These are phyloP conservation scores for Drusus annulatus DNA, from an alignment of 1,140 invertebrate genomes.

Conservation along the genomic window DNA sequence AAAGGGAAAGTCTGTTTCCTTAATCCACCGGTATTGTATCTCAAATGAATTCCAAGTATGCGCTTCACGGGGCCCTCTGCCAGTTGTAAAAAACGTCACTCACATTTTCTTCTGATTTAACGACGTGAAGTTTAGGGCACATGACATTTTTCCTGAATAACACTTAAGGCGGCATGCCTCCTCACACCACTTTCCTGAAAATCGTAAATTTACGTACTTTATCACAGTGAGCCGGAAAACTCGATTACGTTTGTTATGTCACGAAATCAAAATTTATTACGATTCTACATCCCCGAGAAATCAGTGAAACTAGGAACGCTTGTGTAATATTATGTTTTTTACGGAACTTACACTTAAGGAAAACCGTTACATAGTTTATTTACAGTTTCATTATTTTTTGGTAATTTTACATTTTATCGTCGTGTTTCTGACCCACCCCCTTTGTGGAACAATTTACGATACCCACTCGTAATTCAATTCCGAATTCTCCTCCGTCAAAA, in stretches of 20 bases:
- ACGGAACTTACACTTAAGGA: too few relatives aligned
- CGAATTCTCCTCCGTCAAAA: too few relatives aligned
- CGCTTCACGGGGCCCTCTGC: slow-evolving; percentile 19
- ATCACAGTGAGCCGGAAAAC: slow-evolving; percentile 8
- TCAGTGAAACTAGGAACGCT: background rate
- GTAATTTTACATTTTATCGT: too few relatives aligned
- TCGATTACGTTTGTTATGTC: slow-evolving; percentile 31
- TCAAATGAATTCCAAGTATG: background rate
- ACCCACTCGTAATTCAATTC: too few relatives aligned
- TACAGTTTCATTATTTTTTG: too few relatives aligned
- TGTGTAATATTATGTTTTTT: too few relatives aligned
- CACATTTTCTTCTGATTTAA: slow-evolving; percentile 31
- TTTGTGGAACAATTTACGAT: too few relatives aligned
- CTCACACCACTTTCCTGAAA: background rate
- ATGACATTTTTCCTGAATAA: slow-evolving; percentile 33
- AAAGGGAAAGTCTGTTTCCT: too few relatives aligned
- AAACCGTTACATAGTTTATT: too few relatives aligned
- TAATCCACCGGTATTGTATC: too few relatives aligned
- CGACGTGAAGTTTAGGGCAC: slow-evolving; percentile 21
- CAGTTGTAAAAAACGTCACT: slow-evolving; percentile 19
- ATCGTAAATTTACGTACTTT: slow-evolving; percentile 22
- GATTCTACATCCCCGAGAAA: background rate
- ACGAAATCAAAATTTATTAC: slow-evolving; percentile 29
- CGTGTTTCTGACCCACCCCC: too few relatives aligned
- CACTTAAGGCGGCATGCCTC: slow-evolving; percentile 10